Percentiles rank a stretch among this genome's conserved stretches.
These are phyloP conservation scores for Varanus komodoensis DNA, from an alignment of 2,113 vertebrate species.

Conservation along the genomic window DNA sequence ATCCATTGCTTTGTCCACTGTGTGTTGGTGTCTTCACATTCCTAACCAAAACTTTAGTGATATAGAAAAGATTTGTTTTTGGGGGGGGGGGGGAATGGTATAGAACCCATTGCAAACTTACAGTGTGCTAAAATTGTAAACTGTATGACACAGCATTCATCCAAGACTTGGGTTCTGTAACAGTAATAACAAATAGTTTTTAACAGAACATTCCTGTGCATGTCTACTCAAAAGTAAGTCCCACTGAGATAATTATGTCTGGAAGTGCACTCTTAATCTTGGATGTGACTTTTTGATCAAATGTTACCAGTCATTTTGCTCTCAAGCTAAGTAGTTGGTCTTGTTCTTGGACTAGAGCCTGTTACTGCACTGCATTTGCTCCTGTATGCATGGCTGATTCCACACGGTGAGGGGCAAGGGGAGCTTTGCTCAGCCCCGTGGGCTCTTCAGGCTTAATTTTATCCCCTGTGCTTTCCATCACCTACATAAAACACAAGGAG, in stretches of 20 bases:
- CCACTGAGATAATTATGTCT: neutral
- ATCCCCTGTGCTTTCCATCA: too few species aligned
- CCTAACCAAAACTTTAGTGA: neutral
- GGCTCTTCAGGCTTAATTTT: too few species aligned
- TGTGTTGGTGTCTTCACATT: neutral
- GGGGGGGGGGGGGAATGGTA: neutral
- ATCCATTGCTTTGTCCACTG: neutral
- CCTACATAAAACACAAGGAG: too few species aligned
- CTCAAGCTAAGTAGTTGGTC: constrained; percentile 45
- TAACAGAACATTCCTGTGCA: neutral
- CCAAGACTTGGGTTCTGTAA: neutral
- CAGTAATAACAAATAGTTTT: neutral
- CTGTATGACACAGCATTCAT: neutral
- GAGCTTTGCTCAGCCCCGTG: too few species aligned
- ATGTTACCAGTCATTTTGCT: constrained; percentile 49
- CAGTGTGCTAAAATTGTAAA: neutral
- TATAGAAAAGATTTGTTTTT: neutral
- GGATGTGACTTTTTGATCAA: neutral
- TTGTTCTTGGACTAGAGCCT: constrained; percentile 30
- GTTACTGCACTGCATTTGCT: too few species aligned
- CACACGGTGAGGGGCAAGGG: too few species aligned
- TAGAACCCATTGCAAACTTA: neutral
- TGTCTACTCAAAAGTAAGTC: neutral
- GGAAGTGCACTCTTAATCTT: neutral
- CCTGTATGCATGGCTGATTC: too few species aligned